A percentile compares a stretch with the other conserved stretches of the same genome.
phyloP scores from a whole-genome alignment of 2,113 vertebrate species.

The Etheostoma spectabile region DNA sequence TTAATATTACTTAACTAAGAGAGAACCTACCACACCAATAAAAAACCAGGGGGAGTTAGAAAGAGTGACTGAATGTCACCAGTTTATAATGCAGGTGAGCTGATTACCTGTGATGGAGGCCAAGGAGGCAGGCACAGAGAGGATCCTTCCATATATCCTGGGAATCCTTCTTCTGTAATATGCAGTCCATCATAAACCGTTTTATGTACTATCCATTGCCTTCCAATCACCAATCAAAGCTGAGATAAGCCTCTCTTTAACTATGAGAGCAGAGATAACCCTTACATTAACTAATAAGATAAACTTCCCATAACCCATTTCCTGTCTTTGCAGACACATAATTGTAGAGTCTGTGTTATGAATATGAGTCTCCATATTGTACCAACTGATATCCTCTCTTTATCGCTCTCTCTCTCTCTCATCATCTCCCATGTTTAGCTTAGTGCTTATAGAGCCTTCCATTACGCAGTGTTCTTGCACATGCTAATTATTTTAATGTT shows the following conservation, averaged over 20 bases:
- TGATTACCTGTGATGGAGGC: not conserved
- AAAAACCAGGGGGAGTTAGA: not conserved
- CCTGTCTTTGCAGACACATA: conserved; percentile 21
- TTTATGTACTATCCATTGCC: not conserved
- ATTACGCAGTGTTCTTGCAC: conserved; percentile 70
- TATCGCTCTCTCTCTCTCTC: not conserved
- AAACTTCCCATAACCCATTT: conserved; percentile 18
- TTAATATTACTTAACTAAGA: not conserved
- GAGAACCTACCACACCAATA: not conserved
- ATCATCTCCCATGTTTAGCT: conserved; percentile 39
- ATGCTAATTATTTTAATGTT: conserved; percentile 73
- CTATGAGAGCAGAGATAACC: conserved; percentile 6
- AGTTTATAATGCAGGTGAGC: not conserved
- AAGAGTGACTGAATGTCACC: not conserved
- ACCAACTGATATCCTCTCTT: not conserved
- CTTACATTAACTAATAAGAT: conserved; percentile 14
- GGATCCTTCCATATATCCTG: not conserved
- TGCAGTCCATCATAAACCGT: not conserved
- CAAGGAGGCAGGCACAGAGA: not conserved
- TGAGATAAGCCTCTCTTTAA: conserved; percentile 21
- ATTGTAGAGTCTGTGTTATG: not conserved
- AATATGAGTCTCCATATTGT: conserved; percentile 1
- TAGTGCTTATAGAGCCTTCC: conserved; percentile 45
- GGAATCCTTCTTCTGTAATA: not conserved
- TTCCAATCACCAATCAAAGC: conserved; percentile 18